phyloP scores from a whole-genome alignment of 2,797 vertebrate genomes.

The Acanthornis magna region DNA sequence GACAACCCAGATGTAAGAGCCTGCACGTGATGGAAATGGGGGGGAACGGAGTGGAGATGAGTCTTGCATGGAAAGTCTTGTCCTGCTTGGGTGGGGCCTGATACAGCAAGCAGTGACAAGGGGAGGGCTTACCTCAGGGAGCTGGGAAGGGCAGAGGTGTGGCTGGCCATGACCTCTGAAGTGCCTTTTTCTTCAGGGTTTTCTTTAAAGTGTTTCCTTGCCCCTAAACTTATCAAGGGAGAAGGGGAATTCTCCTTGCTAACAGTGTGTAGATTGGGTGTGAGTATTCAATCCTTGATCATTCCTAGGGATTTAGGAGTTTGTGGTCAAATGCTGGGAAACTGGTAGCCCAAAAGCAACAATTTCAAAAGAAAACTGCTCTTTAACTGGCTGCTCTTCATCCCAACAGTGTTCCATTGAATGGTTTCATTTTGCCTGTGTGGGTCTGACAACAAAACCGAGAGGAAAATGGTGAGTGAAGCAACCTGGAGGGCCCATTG shows the following conservation, averaged over 20 bases:
- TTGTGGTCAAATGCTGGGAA: background rate
- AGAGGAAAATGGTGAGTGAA: conserved; percentile 95
- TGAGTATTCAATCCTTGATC: background rate
- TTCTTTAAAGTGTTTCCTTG: background rate
- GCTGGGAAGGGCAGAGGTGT: background rate
- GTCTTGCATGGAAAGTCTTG: background rate
- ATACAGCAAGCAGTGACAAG: background rate
- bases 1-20: conserved; percentile 96
- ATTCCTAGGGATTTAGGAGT: background rate
- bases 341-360: background rate
- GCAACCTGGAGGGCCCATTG: background rate
- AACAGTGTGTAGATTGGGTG: background rate
- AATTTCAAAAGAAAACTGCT: background rate
- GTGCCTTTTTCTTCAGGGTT: background rate
- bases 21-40: background rate
- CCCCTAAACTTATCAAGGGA: background rate
- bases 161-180: background rate
- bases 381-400: conserved; percentile 5
- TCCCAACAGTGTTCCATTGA: conserved; percentile 92
- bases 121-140: background rate
- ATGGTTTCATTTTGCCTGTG: conserved; percentile 99
- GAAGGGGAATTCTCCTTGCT: background rate
- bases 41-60: background rate
- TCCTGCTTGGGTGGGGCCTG: background rate
- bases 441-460: conserved; percentile 95